Base-by-base conservation (phyloP, 2,797 vertebrate species). In the Enteromius afrohamiltoni region DNA sequence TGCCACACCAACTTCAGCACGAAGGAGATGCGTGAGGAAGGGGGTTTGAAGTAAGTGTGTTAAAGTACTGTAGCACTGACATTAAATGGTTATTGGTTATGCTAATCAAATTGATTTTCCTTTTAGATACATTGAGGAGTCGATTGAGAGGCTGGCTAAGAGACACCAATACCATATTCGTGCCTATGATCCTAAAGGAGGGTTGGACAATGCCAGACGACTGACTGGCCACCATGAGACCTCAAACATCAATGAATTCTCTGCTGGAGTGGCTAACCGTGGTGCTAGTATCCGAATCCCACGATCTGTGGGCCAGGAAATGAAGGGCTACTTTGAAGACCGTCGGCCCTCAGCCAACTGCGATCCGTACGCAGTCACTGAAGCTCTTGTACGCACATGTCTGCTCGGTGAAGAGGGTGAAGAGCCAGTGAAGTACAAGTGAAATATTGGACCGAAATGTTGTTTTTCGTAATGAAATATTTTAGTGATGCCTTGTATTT, bases 1-100 rank as follows among this genome's bases (percentile, higher is more conserved):
- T 99, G 98, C 91, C 98, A 99, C 82, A 98, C 98, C 69, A 99
- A 99, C 93, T 98, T 99, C 88, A 99, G 98, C 92, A 98, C 98
- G n/a, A 97, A 98, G 91, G 93, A 93, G 87, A 99, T 99, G 97
- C 93, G 97, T 79, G 97, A 98, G 83, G 97, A 97, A 0, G 96
- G 94, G 17, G 98, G 98, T 79, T 91, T 99, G 82, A 98, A 96
- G 98, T 99, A 91, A 97, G 97, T 95, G n/a, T 21, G 6, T 45
- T 4, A 19, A 78, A 49, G 16, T 1, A 21, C 23, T 49, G 2
- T 11, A 45, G 11, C 45, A 17, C 37, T 42, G 23, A 23, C 21
- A 34, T 49, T 1, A 31, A 67, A 51, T 31, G 42, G 0, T 34
- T 1, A n/a, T 75, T 23, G 49, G 19, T 17, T 51, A 37, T 60